Base-by-base conservation (phyloP, 2,113 vertebrate genomes). In the Equus quagga region DNA sequence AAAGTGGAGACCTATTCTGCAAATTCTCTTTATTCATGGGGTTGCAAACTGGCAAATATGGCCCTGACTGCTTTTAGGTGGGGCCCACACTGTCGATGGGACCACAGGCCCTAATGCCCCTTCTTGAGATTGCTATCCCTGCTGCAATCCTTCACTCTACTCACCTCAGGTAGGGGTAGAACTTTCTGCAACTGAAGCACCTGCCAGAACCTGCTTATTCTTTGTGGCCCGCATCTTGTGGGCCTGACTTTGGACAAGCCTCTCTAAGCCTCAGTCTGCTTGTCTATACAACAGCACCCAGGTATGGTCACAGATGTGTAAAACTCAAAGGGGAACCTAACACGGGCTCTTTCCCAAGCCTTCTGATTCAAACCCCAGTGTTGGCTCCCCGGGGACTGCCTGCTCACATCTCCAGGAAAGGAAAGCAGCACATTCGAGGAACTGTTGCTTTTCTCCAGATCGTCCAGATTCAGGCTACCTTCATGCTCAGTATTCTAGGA, bases 141-240 rank as follows among this genome's bases (percentile, higher is more conserved):
- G 54, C 69, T 69, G 46, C 33, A 24, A 2, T 23, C 21, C 85
- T n/a, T 73, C 14, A 5, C 23, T 15, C 36, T 51, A 21, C 54
- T 67, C 23, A 17, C 26, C 17, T 41, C 3, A 0, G 28, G 11
- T 4, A 9, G 60, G 19, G 9, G 18, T 1, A 1, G 41, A 17
- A 19, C 28, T 54, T 85, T 70, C 69, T 5, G 5, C 21, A 41
- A 54, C 31, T 28, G 8, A 67, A 41, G n/a, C 14, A 28, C 49
- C 49, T 41, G 26, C 31, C 26, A 65, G 41, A 58, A 23, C 10
- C 79, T 58, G 41, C 23, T 46, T 18, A 12, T 7, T 54, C 81
- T 76, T 58, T 36, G 28, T 3, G 26, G 58, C 4, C 31, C 18
- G 49, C 51, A n/a, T 28, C 14, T 28, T 12, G 26, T 14, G 8